Percentiles rank a stretch among this genome's conserved stretches.
Conservation (phyloP, 2,797 vertebrate species). For the Amblyopsis hoosieri region DNA sequence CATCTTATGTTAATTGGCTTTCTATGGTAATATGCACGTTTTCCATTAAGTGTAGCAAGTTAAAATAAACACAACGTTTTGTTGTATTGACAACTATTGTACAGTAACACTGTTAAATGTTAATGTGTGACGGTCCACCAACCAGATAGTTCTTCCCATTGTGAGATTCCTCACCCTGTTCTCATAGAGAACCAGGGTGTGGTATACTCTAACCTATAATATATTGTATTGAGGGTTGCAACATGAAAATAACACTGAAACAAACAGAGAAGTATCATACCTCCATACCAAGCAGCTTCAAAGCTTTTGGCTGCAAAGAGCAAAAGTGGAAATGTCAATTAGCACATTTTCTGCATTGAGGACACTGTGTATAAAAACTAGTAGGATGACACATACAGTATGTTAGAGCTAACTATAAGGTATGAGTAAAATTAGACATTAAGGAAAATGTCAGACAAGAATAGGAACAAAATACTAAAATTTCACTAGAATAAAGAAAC, state of each 20-base stretch:
- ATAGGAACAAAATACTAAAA: too few relatives aligned
- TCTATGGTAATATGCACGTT: neutral
- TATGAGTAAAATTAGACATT: too few relatives aligned
- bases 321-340: neutral
- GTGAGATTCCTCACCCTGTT: too few relatives aligned
- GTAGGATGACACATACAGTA: neutral
- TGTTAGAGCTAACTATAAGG: too few relatives aligned
- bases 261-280: conserved; percentile 68
- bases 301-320: conserved; percentile 88
- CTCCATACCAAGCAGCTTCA: conserved; percentile 97
- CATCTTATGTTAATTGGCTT: neutral
- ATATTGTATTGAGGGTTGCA: neutral
- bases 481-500: too few relatives aligned
- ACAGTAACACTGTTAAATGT: neutral
- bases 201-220: too few relatives aligned
- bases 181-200: too few relatives aligned
- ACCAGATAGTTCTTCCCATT: too few relatives aligned
- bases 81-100: neutral
- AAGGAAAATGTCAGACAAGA: too few relatives aligned
- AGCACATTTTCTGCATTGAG: neutral
- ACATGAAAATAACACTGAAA: neutral
- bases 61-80: too few relatives aligned
- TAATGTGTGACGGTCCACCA: neutral
- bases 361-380: neutral
- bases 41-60: too few relatives aligned